Evolutionary conservation across 2,113 vertebrate species (phyloP).

Genomic region (Dasyprocta punctata): DNA sequence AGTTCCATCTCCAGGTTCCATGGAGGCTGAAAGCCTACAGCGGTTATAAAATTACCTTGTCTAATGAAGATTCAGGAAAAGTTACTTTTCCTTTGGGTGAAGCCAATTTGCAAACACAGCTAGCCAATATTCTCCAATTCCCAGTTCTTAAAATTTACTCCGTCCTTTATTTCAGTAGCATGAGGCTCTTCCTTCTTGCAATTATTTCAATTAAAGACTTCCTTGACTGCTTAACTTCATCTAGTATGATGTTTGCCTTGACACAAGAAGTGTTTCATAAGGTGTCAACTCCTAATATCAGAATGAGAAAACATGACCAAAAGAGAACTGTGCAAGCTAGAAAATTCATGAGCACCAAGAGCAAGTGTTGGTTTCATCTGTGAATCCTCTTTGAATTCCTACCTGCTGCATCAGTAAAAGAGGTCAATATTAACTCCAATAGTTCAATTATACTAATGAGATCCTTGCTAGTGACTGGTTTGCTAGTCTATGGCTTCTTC

Average conservation of each 20-base stretch:
- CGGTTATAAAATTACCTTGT: not conserved
- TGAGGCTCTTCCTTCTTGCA: not conserved
- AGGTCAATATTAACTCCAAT: not conserved
- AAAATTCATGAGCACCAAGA: not conserved
- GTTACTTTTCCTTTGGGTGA: conserved; percentile 25
- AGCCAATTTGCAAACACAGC: not conserved
- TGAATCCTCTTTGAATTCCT: conserved; percentile 26
- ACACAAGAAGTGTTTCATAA: not conserved
- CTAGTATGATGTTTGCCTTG: not conserved
- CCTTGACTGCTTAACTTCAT: not conserved
- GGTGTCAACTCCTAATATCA: not conserved
- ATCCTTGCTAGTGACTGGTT: not conserved
- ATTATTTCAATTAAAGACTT: not conserved
- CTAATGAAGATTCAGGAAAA: not conserved
- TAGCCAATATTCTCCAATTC: not conserved
- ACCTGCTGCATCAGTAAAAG: not conserved
- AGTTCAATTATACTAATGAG: not conserved
- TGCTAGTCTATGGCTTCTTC: not conserved
- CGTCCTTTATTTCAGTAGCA: not conserved
- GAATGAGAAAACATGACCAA: not conserved
- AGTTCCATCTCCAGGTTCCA: not conserved
- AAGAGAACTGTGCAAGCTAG: not conserved
- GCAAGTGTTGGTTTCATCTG: not conserved
- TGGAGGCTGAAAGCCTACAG: not conserved
- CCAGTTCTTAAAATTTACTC: not conserved